Evolutionary conservation across 1,140 invertebrate species (phyloP).

Genomic region (Diuraphis noxia): DNA sequence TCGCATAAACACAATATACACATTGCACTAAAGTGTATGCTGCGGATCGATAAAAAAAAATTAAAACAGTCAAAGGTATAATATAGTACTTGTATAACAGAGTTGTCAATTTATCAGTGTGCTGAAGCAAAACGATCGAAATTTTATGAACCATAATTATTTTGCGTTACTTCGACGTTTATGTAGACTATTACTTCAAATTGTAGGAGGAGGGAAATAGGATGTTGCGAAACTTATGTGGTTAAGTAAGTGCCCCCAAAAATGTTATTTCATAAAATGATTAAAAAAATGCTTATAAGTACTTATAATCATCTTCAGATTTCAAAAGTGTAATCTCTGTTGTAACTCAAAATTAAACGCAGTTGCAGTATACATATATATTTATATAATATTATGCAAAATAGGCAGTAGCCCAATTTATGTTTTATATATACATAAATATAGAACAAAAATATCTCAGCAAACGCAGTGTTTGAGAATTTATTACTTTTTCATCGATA

Average conservation of each 20-base stretch:
- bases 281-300: too few relatives aligned
- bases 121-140: not conserved
- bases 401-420: too few relatives aligned
- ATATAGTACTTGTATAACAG: not conserved
- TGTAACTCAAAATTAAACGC: too few relatives aligned
- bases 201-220: too few relatives aligned
- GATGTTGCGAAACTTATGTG: too few relatives aligned
- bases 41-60: constrained; percentile 10
- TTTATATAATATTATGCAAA: too few relatives aligned
- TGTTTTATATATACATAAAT: too few relatives aligned
- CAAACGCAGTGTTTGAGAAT: not conserved
- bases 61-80: not conserved
- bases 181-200: not conserved
- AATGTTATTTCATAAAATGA: too few relatives aligned
- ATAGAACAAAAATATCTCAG: too few relatives aligned
- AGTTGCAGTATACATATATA: not conserved
- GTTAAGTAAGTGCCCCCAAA: too few relatives aligned
- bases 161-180: not conserved
- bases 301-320: not conserved
- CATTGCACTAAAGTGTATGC: not conserved
- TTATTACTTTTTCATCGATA: not conserved
- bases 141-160: not conserved
- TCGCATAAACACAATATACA: not conserved
- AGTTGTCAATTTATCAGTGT: not conserved
- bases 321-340: not conserved